Evolutionary conservation across 2,888 invertebrate genomes (phyloP).

Genomic region (Lacanobia wlatinum): DNA sequence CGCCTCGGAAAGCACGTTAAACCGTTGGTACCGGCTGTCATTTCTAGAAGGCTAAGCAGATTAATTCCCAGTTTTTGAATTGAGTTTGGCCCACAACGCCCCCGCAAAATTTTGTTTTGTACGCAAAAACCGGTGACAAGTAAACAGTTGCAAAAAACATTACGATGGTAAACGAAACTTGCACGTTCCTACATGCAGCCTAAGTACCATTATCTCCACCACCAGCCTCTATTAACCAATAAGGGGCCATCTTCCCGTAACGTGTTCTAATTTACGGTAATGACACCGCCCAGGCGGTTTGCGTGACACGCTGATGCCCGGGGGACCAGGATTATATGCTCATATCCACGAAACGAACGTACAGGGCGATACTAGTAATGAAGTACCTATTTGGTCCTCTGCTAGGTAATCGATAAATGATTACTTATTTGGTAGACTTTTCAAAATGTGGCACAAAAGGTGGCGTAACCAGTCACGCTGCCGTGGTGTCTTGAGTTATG

Average conservation of each 20-base stretch:
- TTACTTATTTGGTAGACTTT: not conserved
- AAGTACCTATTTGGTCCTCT: conserved; percentile 19
- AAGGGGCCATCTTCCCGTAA: conserved; percentile 32
- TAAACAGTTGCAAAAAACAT: not conserved
- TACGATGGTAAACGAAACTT: not conserved
- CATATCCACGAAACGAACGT: conserved; percentile 29
- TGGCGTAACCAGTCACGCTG: too few species aligned
- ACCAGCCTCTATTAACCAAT: conserved; percentile 34
- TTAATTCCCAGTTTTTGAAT: too few species aligned
- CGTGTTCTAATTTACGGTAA: conserved; percentile 49
- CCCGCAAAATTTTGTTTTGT: too few species aligned
- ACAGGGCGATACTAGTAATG: conserved; percentile 17
- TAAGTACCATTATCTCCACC: not conserved
- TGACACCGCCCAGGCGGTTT: conserved; percentile 21
- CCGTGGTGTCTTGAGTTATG: too few species aligned
- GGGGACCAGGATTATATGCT: conserved; percentile 43
- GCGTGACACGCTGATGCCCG: conserved; percentile 48
- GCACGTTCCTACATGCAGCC: not conserved
- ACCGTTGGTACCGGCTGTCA: too few species aligned
- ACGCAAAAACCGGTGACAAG: too few species aligned
- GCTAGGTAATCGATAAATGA: not conserved
- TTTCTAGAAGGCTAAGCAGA: too few species aligned
- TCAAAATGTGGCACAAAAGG: not conserved
- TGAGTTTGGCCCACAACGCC: too few species aligned
- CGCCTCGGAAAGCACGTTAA: too few species aligned